Conservation (phyloP, 2,888 invertebrate species). For the Lamellibrachia columna region DNA sequence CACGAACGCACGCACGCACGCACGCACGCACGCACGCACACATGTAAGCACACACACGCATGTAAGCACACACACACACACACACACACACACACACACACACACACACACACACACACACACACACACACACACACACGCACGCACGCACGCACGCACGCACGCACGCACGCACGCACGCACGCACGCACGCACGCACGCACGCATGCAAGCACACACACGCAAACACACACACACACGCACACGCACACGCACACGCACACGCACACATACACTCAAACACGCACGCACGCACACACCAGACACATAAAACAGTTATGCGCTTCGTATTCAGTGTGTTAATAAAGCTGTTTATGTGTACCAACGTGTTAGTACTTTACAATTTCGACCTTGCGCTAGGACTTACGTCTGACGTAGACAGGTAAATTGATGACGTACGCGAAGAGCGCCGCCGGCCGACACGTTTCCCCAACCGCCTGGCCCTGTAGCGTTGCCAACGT, state of each 20-base stretch:
- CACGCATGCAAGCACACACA: neutral
- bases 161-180: neutral
- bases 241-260: neutral
- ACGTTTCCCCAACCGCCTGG: constrained; percentile 47
- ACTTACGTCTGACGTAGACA: constrained; percentile 17
- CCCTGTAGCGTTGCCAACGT: constrained; percentile 56
- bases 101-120: neutral
- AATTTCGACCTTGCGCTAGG: no score
- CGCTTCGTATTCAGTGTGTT: no score
- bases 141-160: no score
- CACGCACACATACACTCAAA: neutral
- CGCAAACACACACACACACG: neutral
- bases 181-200: neutral
- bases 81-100: neutral
- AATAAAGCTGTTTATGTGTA: no score
- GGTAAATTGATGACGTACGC: constrained; percentile 48
- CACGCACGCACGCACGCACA: no score
- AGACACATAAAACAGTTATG: no score
- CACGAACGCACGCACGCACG: no score
- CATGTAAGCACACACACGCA: no score
- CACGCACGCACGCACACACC: no score
- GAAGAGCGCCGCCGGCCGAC: constrained; percentile 52
- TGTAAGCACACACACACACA: neutral
- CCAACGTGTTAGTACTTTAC: no score
- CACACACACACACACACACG: no score